Conservation (phyloP, 2,888 invertebrate species). For the Papilio elwesi region DNA sequence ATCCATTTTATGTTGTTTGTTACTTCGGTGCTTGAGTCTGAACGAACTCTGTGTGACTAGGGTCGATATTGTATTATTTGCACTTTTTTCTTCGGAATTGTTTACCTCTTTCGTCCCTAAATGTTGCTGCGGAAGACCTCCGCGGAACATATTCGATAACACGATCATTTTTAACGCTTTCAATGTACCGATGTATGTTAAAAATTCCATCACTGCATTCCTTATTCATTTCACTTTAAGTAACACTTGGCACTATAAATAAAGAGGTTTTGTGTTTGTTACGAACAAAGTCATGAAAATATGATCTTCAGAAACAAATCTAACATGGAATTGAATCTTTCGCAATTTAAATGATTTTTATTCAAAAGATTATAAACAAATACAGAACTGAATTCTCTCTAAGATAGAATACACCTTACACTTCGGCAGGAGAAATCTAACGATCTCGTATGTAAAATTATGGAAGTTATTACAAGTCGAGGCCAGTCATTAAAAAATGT, state of each 20-base stretch:
- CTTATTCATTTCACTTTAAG: slow-evolving; percentile 69
- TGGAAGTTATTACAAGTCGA: too few relatives aligned
- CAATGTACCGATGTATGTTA: slow-evolving; percentile 72
- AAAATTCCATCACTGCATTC: slow-evolving; percentile 83
- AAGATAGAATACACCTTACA: too few relatives aligned
- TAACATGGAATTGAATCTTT: too few relatives aligned
- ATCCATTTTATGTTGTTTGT: slow-evolving; percentile 53
- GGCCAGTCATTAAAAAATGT: neutral
- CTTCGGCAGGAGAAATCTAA: too few relatives aligned
- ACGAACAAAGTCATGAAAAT: neutral
- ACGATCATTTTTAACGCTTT: slow-evolving; percentile 82
- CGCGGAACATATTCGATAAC: slow-evolving; percentile 78
- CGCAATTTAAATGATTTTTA: too few relatives aligned
- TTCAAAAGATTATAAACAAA: too few relatives aligned
- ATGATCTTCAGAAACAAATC: neutral
- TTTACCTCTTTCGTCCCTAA: slow-evolving; percentile 60
- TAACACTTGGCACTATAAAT: slow-evolving; percentile 54
- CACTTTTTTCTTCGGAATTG: slow-evolving; percentile 50
- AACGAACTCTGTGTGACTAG: slow-evolving; percentile 67
- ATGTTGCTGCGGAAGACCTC: slow-evolving; percentile 69
- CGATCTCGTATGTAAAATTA: too few relatives aligned
- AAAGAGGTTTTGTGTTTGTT: slow-evolving; percentile 69
- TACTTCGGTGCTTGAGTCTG: slow-evolving; percentile 69
- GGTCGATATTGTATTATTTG: slow-evolving; percentile 54
- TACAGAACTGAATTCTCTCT: too few relatives aligned